A percentile compares a stretch with the other conserved stretches of the same genome.
These are phyloP conservation scores for Rhagium mordax DNA, from an alignment of 2,888 invertebrate genomes.

Conservation along the genomic window DNA sequence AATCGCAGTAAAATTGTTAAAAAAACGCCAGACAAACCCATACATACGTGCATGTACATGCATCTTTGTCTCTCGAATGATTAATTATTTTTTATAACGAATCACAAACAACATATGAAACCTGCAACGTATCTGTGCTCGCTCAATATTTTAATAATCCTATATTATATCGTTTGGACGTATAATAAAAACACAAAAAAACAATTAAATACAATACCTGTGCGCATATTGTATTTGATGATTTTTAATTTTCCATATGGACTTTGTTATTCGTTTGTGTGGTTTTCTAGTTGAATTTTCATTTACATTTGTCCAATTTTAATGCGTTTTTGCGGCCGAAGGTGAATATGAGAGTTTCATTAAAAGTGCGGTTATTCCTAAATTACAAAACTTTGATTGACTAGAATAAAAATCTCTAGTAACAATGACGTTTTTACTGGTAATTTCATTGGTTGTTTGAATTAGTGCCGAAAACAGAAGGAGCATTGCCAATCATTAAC, in stretches of 20 bases:
- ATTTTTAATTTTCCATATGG: conserved; percentile 47
- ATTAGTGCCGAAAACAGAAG: background rate
- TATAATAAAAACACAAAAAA: conserved; percentile 35
- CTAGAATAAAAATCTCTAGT: conserved; percentile 45
- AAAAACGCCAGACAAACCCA: background rate
- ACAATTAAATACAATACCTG: conserved; percentile 36
- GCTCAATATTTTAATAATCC: conserved; percentile 40
- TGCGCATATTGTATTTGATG: conserved; percentile 36
- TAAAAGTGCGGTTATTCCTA: conserved; percentile 62
- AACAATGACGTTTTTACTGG: background rate
- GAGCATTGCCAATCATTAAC: background rate
- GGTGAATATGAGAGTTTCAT: conserved; percentile 64
- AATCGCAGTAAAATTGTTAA: background rate
- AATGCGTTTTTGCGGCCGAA: conserved; percentile 66
- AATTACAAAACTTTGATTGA: conserved; percentile 63
- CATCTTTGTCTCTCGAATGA: conserved; percentile 6
- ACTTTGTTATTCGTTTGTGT: conserved; percentile 62
- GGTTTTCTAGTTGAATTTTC: conserved; percentile 65
- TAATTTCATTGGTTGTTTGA: background rate
- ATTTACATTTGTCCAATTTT: conserved; percentile 66
- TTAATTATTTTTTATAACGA: conserved; percentile 17
- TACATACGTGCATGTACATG: background rate
- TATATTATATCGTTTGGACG: conserved; percentile 42
- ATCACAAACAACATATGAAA: background rate
- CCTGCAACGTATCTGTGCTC: background rate